Conservation (phyloP, 2,113 vertebrate species). For the Sciurus niger region DNA sequence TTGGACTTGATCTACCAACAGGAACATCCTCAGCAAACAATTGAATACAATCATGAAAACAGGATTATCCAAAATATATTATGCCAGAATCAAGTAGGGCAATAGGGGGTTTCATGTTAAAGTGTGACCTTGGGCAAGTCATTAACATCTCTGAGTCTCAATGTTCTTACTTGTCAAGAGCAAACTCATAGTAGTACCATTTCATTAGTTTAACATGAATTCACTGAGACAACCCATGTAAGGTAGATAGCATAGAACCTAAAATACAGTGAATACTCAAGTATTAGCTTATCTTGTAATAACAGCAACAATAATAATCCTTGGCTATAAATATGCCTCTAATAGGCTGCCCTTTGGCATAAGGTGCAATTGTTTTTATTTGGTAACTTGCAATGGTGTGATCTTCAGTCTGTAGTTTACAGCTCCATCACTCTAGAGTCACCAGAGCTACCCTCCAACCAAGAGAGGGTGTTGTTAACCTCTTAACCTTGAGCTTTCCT, state of each 20-base stretch:
- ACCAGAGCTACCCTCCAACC: background rate
- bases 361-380: background rate
- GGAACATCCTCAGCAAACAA: background rate
- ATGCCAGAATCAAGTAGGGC: background rate
- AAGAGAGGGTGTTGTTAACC: background rate
- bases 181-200: background rate
- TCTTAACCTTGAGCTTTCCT: constrained; percentile 13
- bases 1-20: background rate
- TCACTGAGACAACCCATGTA: background rate
- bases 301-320: background rate
- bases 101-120: background rate
- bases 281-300: background rate
- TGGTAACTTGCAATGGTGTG: background rate
- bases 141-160: background rate
- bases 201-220: background rate
- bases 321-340: background rate
- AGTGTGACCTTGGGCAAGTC: background rate
- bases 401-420: background rate
- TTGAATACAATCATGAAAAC: background rate
- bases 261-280: background rate
- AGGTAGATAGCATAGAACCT: background rate
- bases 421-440: background rate
- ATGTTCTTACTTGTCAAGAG: background rate
- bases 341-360: background rate
- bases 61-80: constrained; percentile 1